Conservation (phyloP, 2,113 vertebrate genomes). For the Grammatotria lemairii region DNA sequence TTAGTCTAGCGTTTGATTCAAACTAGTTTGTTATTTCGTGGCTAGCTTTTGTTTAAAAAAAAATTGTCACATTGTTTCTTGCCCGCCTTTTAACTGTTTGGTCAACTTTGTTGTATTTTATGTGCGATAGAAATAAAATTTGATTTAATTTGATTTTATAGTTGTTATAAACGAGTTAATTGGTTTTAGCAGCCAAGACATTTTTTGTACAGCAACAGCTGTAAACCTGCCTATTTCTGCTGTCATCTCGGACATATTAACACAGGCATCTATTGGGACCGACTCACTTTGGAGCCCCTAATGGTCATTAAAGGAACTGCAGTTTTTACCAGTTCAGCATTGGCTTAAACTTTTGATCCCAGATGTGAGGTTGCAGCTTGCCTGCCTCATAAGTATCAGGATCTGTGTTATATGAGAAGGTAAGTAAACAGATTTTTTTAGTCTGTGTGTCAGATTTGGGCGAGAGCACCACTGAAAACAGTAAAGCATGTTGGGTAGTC, state of each 20-base stretch:
- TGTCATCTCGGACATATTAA: neutral
- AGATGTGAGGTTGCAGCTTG: neutral
- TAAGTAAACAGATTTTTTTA: neutral
- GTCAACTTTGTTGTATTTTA: neutral
- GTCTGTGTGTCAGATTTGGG: neutral
- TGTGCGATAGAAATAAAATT: neutral
- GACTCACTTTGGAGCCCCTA: neutral
- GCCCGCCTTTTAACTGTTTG: accelerated
- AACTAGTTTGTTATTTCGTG: accelerated
- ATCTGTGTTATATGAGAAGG: neutral
- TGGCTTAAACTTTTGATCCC: neutral
- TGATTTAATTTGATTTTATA: neutral
- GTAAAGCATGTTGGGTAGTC: neutral
- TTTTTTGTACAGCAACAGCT: neutral
- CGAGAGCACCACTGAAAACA: neutral
- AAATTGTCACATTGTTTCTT: neutral
- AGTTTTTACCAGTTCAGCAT: neutral
- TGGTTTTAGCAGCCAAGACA: accelerated
- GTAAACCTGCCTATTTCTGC: neutral
- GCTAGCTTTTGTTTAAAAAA: neutral
- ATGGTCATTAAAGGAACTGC: neutral
- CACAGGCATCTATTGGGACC: accelerated
- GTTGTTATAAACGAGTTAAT: accelerated
- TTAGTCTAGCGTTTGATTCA: neutral
- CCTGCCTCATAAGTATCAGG: neutral